These are phyloP conservation scores for Bovichtus diacanthus DNA, from an alignment of 2,797 vertebrate species.

Conservation along the genomic window DNA sequence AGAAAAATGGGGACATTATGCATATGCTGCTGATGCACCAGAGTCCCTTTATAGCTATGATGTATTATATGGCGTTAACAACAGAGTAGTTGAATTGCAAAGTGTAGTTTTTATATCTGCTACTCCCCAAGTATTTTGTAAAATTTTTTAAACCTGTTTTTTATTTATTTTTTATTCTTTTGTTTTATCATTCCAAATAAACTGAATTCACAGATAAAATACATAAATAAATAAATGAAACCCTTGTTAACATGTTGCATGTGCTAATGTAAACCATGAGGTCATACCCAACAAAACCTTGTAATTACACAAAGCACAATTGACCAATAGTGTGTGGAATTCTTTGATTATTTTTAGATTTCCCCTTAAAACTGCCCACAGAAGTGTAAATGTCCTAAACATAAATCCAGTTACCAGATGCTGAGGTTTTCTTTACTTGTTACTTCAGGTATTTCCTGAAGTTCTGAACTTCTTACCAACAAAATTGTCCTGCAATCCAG, in stretches of 20 bases:
- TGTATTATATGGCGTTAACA: no score
- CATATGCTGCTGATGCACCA: no score
- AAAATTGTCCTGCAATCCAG: slow-evolving; percentile 23
- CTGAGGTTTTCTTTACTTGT: not conserved
- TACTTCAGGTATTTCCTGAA: not conserved
- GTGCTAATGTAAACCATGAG: not conserved
- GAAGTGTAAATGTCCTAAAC: not conserved
- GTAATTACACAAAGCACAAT: not conserved
- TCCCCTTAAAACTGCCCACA: not conserved
- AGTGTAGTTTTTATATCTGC: no score
- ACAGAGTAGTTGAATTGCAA: no score
- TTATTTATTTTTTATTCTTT: no score
- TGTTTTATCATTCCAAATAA: no score
- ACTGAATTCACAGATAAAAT: not conserved
- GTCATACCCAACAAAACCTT: not conserved
- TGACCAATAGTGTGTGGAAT: not conserved
- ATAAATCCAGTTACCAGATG: not conserved
- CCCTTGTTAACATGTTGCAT: not conserved
- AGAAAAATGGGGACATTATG: no score
- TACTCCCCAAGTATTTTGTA: no score
- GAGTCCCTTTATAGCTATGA: no score
- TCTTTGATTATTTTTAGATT: not conserved
- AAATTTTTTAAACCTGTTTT: no score
- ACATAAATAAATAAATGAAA: not conserved
- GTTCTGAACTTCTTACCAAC: not conserved